A percentile compares a stretch with the other conserved stretches of the same genome.
These are phyloP conservation scores for Papilio demoleus DNA, from an alignment of 2,888 invertebrate genomes.

Conservation along the genomic window DNA sequence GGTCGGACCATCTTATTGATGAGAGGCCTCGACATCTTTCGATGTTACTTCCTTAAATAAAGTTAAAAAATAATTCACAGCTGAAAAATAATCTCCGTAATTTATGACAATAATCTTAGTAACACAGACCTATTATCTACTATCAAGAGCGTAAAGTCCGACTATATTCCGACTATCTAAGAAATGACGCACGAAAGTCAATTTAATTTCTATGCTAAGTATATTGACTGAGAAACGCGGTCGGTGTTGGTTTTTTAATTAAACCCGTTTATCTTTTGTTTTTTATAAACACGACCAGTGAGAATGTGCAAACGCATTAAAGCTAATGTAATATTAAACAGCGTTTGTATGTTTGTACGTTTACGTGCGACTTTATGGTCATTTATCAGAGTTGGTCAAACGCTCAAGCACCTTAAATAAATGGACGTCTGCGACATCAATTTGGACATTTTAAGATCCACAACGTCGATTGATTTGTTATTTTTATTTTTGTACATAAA, in stretches of 20 bases:
- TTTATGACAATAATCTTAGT: too few relatives aligned
- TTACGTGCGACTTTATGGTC: slow-evolving; percentile 26
- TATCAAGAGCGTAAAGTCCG: slow-evolving; percentile 10
- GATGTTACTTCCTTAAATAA: too few relatives aligned
- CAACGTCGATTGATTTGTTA: neutral
- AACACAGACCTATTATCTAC: neutral
- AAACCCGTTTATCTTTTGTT: slow-evolving; percentile 35
- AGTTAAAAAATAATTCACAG: too few relatives aligned
- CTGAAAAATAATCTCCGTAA: too few relatives aligned
- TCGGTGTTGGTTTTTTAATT: slow-evolving; percentile 24
- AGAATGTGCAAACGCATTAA: slow-evolving; percentile 40
- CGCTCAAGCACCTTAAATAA: neutral
- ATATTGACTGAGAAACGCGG: slow-evolving; percentile 32
- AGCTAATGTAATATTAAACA: slow-evolving; percentile 34
- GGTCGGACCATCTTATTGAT: too few relatives aligned
- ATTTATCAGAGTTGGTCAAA: slow-evolving; percentile 28
- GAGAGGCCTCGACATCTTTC: too few relatives aligned
- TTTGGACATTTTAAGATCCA: slow-evolving; percentile 23
- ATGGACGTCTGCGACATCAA: slow-evolving; percentile 25
- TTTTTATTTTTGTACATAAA: slow-evolving; percentile 1
- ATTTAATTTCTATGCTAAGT: slow-evolving; percentile 23
- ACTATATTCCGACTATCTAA: neutral
- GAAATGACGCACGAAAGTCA: slow-evolving; percentile 15
- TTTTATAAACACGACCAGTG: slow-evolving; percentile 24
- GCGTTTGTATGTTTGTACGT: slow-evolving; percentile 19